phyloP scores from a whole-genome alignment of 1,140 invertebrate genomes.

The Camponotus floridanus region DNA sequence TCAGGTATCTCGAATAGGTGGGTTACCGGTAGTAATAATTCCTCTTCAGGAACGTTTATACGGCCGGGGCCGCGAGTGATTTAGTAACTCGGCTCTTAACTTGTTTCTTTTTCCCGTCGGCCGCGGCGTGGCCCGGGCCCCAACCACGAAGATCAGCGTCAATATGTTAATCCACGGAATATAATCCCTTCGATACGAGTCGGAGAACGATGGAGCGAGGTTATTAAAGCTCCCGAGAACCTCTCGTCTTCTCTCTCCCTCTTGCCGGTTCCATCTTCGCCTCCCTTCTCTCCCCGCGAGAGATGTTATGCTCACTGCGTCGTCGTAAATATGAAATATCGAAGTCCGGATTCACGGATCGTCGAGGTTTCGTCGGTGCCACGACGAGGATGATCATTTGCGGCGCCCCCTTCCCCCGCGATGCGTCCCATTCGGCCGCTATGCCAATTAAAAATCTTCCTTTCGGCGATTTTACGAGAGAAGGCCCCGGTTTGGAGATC shows the following conservation, averaged over 20 bases:
- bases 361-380: slow-evolving; percentile 57
- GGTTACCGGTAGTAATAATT: slow-evolving; percentile 81
- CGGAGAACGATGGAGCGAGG: slow-evolving; percentile 72
- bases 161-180: slow-evolving; percentile 85
- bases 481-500: not conserved
- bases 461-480: slow-evolving; percentile 75
- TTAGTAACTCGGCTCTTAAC: slow-evolving; percentile 84
- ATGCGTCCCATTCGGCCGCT: slow-evolving; percentile 38
- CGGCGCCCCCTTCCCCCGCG: slow-evolving; percentile 1
- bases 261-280: not conserved
- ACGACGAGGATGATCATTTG: slow-evolving; percentile 66
- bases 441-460: slow-evolving; percentile 77
- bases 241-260: slow-evolving; percentile 36
- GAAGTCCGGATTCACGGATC: slow-evolving; percentile 76
- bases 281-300: not conserved
- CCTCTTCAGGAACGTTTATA: slow-evolving; percentile 79
- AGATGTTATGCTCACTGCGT: slow-evolving; percentile 77
- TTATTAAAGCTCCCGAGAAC: slow-evolving; percentile 81
- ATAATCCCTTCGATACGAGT: slow-evolving; percentile 81
- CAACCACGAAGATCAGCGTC: slow-evolving; percentile 76
- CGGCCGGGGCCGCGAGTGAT: slow-evolving; percentile 79
- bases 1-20: slow-evolving; percentile 63
- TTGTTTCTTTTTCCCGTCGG: slow-evolving; percentile 67
- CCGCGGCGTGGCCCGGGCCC: slow-evolving; percentile 11
- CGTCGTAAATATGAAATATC: slow-evolving; percentile 86